phyloP scores from a whole-genome alignment of 1,140 invertebrate species.

The Heliconius hewitsoni region DNA sequence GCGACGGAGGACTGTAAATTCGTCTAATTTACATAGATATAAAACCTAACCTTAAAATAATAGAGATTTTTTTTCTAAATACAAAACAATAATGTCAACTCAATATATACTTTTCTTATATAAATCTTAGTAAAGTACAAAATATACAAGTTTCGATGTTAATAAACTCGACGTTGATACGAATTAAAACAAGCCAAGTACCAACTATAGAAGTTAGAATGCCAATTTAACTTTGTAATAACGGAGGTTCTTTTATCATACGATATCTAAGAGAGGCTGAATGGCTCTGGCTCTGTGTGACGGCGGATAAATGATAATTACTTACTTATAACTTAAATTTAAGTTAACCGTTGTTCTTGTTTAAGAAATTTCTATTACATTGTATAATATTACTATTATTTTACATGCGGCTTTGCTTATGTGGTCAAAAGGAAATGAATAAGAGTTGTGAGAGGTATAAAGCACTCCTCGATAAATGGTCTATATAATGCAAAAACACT shows the following conservation, averaged over 20 bases:
- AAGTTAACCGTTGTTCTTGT: slow-evolving; percentile 9
- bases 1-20: too few species aligned
- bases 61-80: too few species aligned
- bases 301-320: slow-evolving; percentile 13
- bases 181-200: slow-evolving; percentile 40
- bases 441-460: too few species aligned
- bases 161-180: slow-evolving; percentile 15
- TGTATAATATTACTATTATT: not conserved
- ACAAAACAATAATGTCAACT: too few species aligned
- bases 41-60: too few species aligned
- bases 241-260: slow-evolving; percentile 30
- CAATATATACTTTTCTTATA: not conserved
- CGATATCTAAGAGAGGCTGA: slow-evolving; percentile 14
- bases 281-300: slow-evolving; percentile 1
- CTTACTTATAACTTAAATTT: slow-evolving; percentile 13
- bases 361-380: not conserved
- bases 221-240: slow-evolving; percentile 71
- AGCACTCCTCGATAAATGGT: too few species aligned
- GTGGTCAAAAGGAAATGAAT: too few species aligned
- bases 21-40: too few species aligned
- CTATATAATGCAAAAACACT: too few species aligned
- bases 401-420: too few species aligned
- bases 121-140: not conserved
- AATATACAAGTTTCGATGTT: not conserved
- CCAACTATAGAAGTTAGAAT: slow-evolving; percentile 55